Conservation (phyloP, 1,140 invertebrate species). For the Colletes latitarsis region DNA sequence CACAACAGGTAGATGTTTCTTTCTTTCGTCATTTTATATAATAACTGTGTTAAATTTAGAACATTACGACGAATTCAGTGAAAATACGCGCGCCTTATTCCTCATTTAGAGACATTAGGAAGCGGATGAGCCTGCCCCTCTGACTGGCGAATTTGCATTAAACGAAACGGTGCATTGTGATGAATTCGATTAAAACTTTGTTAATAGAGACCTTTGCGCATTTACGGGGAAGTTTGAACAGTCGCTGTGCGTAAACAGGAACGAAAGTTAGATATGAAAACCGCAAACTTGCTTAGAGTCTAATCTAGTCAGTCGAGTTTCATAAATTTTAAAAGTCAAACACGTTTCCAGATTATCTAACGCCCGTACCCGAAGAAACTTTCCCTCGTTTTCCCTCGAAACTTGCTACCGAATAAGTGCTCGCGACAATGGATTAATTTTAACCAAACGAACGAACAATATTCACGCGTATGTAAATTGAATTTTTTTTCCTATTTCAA, state of each 20-base stretch:
- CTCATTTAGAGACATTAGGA: neutral
- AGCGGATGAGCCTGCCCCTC: neutral
- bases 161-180: slow-evolving; percentile 52
- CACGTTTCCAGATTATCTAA: slow-evolving; percentile 51
- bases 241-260: slow-evolving; percentile 48
- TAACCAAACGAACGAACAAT: slow-evolving; percentile 34
- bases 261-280: slow-evolving; percentile 55
- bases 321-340: slow-evolving; percentile 55
- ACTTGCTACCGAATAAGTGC: slow-evolving; percentile 14
- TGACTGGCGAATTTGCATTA: slow-evolving; percentile 45
- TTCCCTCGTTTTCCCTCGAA: slow-evolving; percentile 10
- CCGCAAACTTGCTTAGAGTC: slow-evolving; percentile 51
- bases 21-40: no score
- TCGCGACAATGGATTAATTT: slow-evolving; percentile 26
- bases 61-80: neutral
- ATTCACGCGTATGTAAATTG: neutral
- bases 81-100: slow-evolving; percentile 1
- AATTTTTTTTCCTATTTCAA: neutral
- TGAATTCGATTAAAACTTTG: slow-evolving; percentile 55
- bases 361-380: slow-evolving; percentile 25
- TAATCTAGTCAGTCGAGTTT: slow-evolving; percentile 53
- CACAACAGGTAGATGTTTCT: no score
- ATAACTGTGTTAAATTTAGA: neutral
- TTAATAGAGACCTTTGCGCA: slow-evolving; percentile 52
- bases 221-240: slow-evolving; percentile 45